Conservation (phyloP, 2,797 vertebrate species). For the Crocidura indochinensis region DNA sequence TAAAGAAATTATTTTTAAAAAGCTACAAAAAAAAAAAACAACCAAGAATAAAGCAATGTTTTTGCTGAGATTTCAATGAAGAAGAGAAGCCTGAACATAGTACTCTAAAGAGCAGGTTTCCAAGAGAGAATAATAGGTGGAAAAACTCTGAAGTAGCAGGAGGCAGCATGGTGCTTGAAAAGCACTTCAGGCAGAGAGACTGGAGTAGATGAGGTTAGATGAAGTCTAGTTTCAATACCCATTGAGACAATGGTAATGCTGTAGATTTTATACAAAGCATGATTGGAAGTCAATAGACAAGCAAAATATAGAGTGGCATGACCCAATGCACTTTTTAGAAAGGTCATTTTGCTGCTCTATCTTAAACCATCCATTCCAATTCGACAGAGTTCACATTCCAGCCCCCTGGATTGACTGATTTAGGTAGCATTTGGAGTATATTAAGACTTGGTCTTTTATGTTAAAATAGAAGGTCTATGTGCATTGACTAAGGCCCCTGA, state of each 20-base stretch:
- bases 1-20: too few species aligned
- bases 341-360: background rate
- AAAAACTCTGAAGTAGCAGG: background rate
- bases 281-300: background rate
- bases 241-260: background rate
- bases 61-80: background rate
- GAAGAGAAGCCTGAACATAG: background rate
- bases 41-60: background rate
- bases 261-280: background rate
- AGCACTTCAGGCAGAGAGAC: background rate
- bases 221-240: background rate
- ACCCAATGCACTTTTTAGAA: background rate
- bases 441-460: background rate
- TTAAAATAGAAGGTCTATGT: too few species aligned
- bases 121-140: background rate
- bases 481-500: background rate
- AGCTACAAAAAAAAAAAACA: too few species aligned
- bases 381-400: background rate
- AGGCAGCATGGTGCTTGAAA: background rate
- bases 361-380: background rate
- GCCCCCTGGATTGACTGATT: background rate
- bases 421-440: background rate
- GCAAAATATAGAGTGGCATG: background rate
- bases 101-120: background rate
- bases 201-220: background rate